Conservation (phyloP, 2,113 vertebrate species). For the Pteruthius melanotis region DNA sequence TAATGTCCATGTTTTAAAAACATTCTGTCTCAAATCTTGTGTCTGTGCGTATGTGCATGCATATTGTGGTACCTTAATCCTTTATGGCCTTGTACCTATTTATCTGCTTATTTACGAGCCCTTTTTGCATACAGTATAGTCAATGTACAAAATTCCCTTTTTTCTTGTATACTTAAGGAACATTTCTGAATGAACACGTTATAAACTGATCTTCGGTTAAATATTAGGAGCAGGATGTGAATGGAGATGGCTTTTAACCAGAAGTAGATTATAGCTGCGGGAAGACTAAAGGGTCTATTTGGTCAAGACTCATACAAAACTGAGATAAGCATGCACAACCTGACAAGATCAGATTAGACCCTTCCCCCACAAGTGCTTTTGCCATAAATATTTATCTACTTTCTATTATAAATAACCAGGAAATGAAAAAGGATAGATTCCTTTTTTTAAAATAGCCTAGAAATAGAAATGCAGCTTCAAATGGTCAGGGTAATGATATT, state of each 20-base stretch:
- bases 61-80: neutral
- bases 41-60: neutral
- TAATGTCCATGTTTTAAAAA: neutral
- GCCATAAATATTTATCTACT: slow-evolving; percentile 60
- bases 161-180: neutral
- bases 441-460: neutral
- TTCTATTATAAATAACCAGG: slow-evolving; percentile 45
- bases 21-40: neutral
- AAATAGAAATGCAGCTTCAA: slow-evolving; percentile 20
- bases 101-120: neutral
- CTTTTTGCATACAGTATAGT: neutral
- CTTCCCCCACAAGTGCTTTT: slow-evolving; percentile 51
- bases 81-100: neutral
- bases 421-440: slow-evolving; percentile 22
- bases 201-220: slow-evolving; percentile 36
- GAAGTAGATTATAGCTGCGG: slow-evolving; percentile 50
- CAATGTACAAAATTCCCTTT: neutral
- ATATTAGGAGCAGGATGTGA: slow-evolving; percentile 47
- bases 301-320: slow-evolving; percentile 62
- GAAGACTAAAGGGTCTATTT: slow-evolving; percentile 58
- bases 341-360: slow-evolving; percentile 62
- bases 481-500: neutral
- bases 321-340: slow-evolving; percentile 61
- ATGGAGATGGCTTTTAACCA: slow-evolving; percentile 59
- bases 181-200: slow-evolving; percentile 43